Evolutionary conservation across 2,888 invertebrate species (phyloP).

Genomic region (Cephus rjabovi): DNA sequence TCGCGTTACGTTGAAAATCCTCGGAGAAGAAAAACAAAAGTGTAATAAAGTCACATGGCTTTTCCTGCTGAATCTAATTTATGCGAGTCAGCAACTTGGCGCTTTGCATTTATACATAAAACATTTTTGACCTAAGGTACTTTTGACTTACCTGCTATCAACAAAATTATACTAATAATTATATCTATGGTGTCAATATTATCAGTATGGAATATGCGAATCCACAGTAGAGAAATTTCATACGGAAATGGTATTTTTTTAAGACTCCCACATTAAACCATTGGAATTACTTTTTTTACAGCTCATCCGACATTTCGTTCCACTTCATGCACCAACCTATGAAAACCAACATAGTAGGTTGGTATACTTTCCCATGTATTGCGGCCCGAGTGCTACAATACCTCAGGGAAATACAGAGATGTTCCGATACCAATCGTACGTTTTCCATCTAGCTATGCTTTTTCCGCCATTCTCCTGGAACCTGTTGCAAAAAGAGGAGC

Average conservation of each 20-base stretch:
- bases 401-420: not conserved
- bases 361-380: not conserved
- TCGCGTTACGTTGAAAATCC: not conserved
- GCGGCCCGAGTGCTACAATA: not conserved
- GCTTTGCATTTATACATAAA: not conserved
- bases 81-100: not conserved
- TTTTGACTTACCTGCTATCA: not conserved
- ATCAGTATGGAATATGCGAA: not conserved
- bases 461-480: slow-evolving; percentile 20
- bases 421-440: not conserved
- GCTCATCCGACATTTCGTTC: not conserved
- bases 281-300: not conserved
- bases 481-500: slow-evolving; percentile 35
- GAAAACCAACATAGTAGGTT: not conserved
- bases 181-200: not conserved
- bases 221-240: not conserved
- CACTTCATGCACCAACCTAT: not conserved
- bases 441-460: not conserved
- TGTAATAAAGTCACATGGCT: not conserved
- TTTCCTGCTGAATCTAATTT: not conserved
- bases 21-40: not conserved
- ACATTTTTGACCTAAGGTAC: not conserved
- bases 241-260: not conserved
- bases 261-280: not conserved
- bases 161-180: not conserved